Evolutionary conservation across 2,113 vertebrate genomes (phyloP).

Genomic region (Elephantulus edwardii): DNA sequence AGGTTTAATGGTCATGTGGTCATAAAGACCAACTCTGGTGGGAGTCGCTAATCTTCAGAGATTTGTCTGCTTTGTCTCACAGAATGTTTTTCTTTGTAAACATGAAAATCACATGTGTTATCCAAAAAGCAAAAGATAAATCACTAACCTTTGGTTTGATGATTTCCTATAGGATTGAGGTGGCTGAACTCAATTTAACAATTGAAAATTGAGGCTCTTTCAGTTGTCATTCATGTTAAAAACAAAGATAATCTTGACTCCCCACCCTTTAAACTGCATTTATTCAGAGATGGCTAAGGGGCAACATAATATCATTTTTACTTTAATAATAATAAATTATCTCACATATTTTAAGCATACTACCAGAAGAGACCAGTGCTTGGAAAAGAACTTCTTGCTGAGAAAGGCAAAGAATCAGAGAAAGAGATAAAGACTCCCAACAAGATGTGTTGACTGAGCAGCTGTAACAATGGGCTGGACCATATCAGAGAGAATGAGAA

Average conservation of each 20-base stretch:
- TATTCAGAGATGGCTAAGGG: conserved; percentile 33
- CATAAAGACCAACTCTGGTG: conserved; percentile 2
- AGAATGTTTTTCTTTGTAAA: conserved; percentile 56
- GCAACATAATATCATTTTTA: conserved; percentile 63
- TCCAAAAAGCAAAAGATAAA: conserved; percentile 37
- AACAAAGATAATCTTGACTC: conserved; percentile 50
- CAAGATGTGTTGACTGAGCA: no score
- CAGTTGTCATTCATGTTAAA: neutral
- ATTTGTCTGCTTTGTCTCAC: neutral
- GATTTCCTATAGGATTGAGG: conserved; percentile 30
- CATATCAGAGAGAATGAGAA: no score
- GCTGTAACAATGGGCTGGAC: no score
- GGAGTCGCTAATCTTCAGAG: conserved; percentile 26
- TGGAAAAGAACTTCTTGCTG: no score
- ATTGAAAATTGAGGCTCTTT: neutral
- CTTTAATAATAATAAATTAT: conserved; percentile 67
- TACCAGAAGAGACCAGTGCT: no score
- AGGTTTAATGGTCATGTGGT: neutral
- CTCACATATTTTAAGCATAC: no score
- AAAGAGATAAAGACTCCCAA: no score
- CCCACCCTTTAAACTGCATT: conserved; percentile 38
- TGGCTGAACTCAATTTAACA: conserved; percentile 37
- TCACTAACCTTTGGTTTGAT: conserved; percentile 21
- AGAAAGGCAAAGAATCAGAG: no score
- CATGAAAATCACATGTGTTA: conserved; percentile 41